Evolutionary conservation across 2,797 vertebrate species (phyloP), one percentile per base, ranked within the genome.

Genomic region (Odontamblyopus lacepedii): DNA sequence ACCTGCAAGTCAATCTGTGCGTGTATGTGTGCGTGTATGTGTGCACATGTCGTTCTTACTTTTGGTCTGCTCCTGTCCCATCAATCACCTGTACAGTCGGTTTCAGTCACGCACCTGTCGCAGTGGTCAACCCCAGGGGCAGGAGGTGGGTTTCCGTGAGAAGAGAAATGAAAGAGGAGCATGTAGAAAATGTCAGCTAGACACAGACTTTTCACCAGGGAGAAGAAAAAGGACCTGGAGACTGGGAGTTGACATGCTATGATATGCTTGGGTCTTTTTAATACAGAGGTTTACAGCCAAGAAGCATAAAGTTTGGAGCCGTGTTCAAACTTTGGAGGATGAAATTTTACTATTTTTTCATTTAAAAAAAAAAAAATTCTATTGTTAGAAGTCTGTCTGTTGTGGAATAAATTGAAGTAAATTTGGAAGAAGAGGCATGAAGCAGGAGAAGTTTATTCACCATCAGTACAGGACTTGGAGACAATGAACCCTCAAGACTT

Each of bases 1-100:
- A 88, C 84, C 78, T 84, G 78, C 41, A n/a, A 73, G 65, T 69
- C 56, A 65, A 50, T 60, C 38, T 59, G 68, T 67, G 38, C 61
- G 72, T 55, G n/a, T 41, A 29, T 60, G 65, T 65, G 38, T 27
- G 59, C 13, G 38, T 65, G 27, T 30, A 27, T 60, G 27, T 51
- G 11, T 51, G 60, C 29, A 4, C 29, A 30, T 64, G 63, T 71
- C 65, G 81, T 69, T 62, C 27, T 61, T 71, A 66, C 59, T 71
- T 72, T 29, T 60, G 15, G 23, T 61, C 66, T 74, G 44, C 69
- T 55, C 61, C 48, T 44, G n/a, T 67, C 23, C 48, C 78, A 80
- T 84, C 67, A 4, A 66, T 83, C 78, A 86, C 27, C 53, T 6
- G 26, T 56, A 18, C 56, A 71, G 16, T 72, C 69, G 62, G 69